Evolutionary conservation across 2,113 vertebrate species (phyloP).

Genomic region (Siphamia tubifer): DNA sequence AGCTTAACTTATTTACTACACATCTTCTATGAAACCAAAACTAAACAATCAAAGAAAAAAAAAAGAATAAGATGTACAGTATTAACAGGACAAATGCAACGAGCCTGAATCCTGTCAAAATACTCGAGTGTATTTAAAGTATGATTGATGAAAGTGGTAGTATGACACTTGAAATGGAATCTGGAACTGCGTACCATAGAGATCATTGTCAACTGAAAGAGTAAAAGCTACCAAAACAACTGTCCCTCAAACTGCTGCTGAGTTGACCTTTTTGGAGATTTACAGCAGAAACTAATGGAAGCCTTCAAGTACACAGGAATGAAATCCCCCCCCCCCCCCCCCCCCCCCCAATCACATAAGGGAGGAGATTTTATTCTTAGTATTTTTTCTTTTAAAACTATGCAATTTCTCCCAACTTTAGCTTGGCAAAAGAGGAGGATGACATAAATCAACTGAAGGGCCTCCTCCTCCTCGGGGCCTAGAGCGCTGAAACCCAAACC

Average conservation of each 20-base stretch:
- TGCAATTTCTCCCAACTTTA: constrained; percentile 40
- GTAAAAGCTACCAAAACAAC: constrained; percentile 1
- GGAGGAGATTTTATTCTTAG: constrained; percentile 34
- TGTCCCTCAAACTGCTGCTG: not conserved
- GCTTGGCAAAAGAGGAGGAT: constrained; percentile 52
- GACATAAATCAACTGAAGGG: constrained; percentile 72
- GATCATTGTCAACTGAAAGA: not conserved
- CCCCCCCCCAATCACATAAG: constrained; percentile 11
- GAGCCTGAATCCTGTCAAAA: too few species aligned
- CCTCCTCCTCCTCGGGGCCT: constrained; percentile 49
- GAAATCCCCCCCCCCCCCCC: not conserved
- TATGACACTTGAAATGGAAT: not conserved
- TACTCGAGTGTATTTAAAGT: not conserved
- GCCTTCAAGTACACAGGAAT: constrained; percentile 16
- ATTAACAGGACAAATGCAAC: too few species aligned
- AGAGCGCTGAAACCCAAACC: constrained; percentile 66
- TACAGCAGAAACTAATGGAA: constrained; percentile 48
- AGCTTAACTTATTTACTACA: too few species aligned
- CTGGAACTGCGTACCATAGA: not conserved
- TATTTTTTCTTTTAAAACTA: constrained; percentile 46
- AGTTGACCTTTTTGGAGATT: constrained; percentile 39
- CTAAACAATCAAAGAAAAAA: too few species aligned
- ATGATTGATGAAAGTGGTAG: not conserved
- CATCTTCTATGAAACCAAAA: too few species aligned
- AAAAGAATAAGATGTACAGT: too few species aligned